Base-by-base conservation (phyloP, 2,113 vertebrate genomes). In the Grammomys surdaster region DNA sequence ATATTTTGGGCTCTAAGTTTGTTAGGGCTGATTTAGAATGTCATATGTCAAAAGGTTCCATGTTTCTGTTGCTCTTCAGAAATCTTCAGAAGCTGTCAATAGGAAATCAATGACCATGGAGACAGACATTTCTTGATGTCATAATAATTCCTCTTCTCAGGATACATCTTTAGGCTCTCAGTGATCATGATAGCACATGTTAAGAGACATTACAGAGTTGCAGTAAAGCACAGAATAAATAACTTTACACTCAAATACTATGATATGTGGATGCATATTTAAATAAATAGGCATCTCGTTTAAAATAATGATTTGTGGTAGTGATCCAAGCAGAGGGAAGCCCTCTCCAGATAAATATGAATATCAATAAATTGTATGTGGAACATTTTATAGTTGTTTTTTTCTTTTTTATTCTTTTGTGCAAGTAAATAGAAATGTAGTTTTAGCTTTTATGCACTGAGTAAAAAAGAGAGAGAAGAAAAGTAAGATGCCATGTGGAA, bases 291-390 rank as follows among this genome's bases (percentile, higher is more conserved):
- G n/a, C 12, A 92, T 40, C 80, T 96, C 40, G 9, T 58, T 96
- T 90, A 78, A 97, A 97, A 94, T 95, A 97, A 95, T 96, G 46
- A 28, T 65, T 70, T 85, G 91, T 86, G 93, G 12, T 70, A 97
- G 51, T 89, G 24, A 92, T 73, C 97, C 91, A 96, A 98, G 36
- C 72, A 91, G 75, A 16, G 8, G 19, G 48, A 70, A 90, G 36
- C 54, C 85, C 51, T 94, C 96, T 94, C 43, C 80, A 91, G 93
- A 95, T 7, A 84, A 95, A 98, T 95, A 95, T 3, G 82, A 95
- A 76, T 19, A 85, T 36, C 7, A 75, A 58, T 67, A 96, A 56
- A 65, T 54, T 51, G 28, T 24, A 78, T 93, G 20, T 40, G 65
- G 40, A 87, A 81, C 0, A 94, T 84, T 94, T 95, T 87, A 40